phyloP scores from a whole-genome alignment of 2,888 invertebrate genomes.

The Ferdinandea cuprea region DNA sequence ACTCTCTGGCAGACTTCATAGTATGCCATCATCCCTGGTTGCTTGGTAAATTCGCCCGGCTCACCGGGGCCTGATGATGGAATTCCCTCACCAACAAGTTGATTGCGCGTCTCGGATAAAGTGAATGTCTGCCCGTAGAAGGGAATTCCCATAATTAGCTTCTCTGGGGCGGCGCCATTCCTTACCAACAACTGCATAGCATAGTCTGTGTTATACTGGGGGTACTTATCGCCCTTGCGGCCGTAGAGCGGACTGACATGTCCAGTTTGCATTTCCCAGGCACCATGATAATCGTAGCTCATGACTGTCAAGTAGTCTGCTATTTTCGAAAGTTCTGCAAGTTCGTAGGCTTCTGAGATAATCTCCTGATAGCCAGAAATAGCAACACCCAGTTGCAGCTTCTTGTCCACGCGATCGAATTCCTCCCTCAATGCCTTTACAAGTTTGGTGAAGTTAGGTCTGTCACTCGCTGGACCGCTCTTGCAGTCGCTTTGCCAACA shows the following conservation, averaged over 20 bases:
- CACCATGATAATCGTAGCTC: constrained; percentile 95
- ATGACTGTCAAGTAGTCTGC: constrained; percentile 93
- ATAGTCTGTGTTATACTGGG: constrained; percentile 91
- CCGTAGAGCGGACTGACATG: constrained; percentile 92
- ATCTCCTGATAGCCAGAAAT: constrained; percentile 96
- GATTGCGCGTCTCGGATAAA: constrained; percentile 83
- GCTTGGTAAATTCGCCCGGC: constrained; percentile 91
- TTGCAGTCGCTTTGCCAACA: constrained; percentile 96
- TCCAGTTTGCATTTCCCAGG: constrained; percentile 92
- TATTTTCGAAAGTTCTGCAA: constrained; percentile 87
- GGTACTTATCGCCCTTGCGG: constrained; percentile 86
- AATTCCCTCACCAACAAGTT: constrained; percentile 85
- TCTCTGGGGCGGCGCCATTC: constrained; percentile 90
- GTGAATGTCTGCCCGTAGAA: constrained; percentile 95
- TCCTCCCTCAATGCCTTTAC: constrained; percentile 85
- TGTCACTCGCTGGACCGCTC: constrained; percentile 91
- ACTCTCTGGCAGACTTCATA: constrained; percentile 92
- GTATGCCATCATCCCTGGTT: constrained; percentile 94
- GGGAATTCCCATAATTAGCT: constrained; percentile 91
- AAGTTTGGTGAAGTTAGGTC: constrained; percentile 90
- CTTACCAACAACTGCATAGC: constrained; percentile 90
- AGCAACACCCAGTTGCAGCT: constrained; percentile 91
- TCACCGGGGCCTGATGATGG: constrained; percentile 89
- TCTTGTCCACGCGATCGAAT: constrained; percentile 80
- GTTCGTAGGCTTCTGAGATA: constrained; percentile 93